Conservation (phyloP, 2,113 vertebrate genomes). For the Polyodon spathula region DNA sequence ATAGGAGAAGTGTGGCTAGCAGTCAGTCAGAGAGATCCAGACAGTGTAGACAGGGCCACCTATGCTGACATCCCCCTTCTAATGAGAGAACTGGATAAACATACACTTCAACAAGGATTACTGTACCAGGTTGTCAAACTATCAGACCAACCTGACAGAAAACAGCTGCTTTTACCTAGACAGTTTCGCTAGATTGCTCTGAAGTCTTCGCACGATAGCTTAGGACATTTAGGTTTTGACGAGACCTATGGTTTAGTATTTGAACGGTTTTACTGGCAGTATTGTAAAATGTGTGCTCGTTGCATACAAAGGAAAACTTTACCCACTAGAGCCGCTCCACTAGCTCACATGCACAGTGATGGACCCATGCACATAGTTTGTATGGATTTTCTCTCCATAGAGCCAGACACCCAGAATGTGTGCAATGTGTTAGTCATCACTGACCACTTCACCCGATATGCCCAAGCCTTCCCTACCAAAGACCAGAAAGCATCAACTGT, state of each 20-base stretch:
- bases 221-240: not conserved
- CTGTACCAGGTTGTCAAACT: not conserved
- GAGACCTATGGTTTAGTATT: not conserved
- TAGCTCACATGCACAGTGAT: not conserved
- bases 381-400: slow-evolving; percentile 4
- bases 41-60: too few relatives aligned
- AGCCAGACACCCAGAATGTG: not conserved
- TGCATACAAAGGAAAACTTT: slow-evolving; percentile 4
- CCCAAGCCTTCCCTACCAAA: too few relatives aligned
- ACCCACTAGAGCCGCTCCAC: not conserved
- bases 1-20: too few relatives aligned
- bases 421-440: not conserved
- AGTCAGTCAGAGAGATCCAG: too few relatives aligned
- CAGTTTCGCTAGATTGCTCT: not conserved
- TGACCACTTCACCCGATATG: not conserved
- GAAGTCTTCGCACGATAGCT: not conserved
- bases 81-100: not conserved
- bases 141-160: not conserved
- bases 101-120: not conserved
- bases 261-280: slow-evolving; percentile 1
- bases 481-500: too few relatives aligned
- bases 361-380: not conserved
- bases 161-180: not conserved
- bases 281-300: not conserved
- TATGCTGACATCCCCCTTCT: too few relatives aligned